phyloP scores from a whole-genome alignment of 1,140 invertebrate genomes.

The Hylaeus volcanicus region DNA sequence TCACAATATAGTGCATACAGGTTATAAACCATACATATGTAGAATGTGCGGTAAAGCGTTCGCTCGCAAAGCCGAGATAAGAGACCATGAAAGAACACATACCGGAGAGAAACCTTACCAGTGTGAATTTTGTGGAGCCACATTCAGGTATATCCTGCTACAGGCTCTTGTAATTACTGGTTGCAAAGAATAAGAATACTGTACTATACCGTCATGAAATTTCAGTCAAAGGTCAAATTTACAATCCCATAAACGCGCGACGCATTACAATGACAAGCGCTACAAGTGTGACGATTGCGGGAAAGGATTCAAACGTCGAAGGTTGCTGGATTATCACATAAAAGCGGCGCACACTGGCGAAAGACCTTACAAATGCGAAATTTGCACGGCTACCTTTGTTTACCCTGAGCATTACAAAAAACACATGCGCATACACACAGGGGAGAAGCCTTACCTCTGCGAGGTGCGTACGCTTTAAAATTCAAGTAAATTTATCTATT shows the following conservation, averaged over 20 bases:
- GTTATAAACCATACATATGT: conserved; percentile 87
- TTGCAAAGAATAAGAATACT: background rate
- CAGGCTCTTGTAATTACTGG: background rate
- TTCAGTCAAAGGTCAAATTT: conserved; percentile 88
- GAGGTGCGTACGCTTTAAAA: conserved; percentile 80
- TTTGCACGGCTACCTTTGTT: conserved; percentile 89
- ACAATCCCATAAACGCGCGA: conserved; percentile 89
- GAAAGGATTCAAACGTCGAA: conserved; percentile 87
- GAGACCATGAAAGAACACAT: conserved; percentile 90
- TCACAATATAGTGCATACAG: conserved; percentile 87
- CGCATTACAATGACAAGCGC: conserved; percentile 88
- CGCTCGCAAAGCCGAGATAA: conserved; percentile 87
- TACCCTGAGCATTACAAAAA: conserved; percentile 93
- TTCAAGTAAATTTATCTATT: background rate
- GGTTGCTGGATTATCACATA: conserved; percentile 89
- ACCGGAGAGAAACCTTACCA: conserved; percentile 93
- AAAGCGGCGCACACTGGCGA: conserved; percentile 91
- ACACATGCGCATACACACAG: conserved; percentile 89
- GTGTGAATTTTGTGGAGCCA: conserved; percentile 90
- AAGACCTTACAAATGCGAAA: conserved; percentile 87
- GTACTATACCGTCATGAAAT: conserved; percentile 6
- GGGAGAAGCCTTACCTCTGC: conserved; percentile 89
- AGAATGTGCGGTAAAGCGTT: conserved; percentile 87
- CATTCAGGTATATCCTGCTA: conserved; percentile 79
- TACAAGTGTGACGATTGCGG: conserved; percentile 86